Evolutionary conservation across 2,888 invertebrate species (phyloP), one percentile per base, ranked within the genome.

Genomic region (Agrochola lota): DNA sequence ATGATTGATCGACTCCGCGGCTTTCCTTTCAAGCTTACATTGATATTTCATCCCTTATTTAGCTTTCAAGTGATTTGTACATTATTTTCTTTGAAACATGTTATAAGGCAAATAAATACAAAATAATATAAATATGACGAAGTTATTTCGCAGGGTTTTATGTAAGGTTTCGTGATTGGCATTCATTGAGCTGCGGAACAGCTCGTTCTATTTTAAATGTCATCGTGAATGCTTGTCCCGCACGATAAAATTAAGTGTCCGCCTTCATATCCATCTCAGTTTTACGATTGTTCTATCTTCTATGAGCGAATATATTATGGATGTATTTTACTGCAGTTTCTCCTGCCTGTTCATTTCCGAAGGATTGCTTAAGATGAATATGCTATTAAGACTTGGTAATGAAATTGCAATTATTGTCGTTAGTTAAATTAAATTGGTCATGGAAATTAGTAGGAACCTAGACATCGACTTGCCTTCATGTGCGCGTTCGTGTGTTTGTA

Each of bases 1-100:
- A 91, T 92, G 94, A 94, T 94, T 94, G 94, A 94, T 95, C 90
- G 93, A 92, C 90, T 90, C 83, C 79, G 80, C 84, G 86, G 60
- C 81, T 85, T 88, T 87, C 88, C 87, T 91, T 91, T 91, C 90
- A 91, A 84, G 80, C 88, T 79, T 70, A 75, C 78, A 74, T 81
- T 85, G 87, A 86, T 87, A 91, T 90, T 91, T 87, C 81, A 87
- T 88, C 87, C 90, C 89, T 91, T 91, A 91, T 91, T 90, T 92
- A 86, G 89, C 89, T 89, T 88, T 85, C 86, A 83, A 89, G 90
- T 88, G 83, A 90, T 90, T 90, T 88, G 86, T 84, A 83, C 69
- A 66, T 30, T 76, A 74, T 74, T 84, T 86, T 78, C 71, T 82
- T 71, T 59, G 59, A 72, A 77, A 78, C 60, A 55, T 69, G 62